Base-by-base conservation (phyloP, 1,140 invertebrate genomes). In the Conus ventricosus region DNA sequence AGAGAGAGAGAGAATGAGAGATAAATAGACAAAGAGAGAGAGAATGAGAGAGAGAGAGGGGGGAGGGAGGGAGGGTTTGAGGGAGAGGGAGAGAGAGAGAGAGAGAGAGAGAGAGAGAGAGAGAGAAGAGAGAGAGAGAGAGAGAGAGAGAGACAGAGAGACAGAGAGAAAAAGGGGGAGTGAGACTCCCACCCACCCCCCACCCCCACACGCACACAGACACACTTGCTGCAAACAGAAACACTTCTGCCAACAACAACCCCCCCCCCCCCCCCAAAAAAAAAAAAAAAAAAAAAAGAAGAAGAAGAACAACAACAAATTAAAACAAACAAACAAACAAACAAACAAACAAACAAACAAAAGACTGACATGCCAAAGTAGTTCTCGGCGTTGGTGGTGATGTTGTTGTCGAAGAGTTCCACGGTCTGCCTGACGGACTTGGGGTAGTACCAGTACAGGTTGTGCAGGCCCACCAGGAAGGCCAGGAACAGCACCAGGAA, bases 361-460 rank as follows among this genome's bases (percentile, higher is more conserved):
- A 8, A 5, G 27, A 92, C 91, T 93, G 91, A 94, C 94, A 92
- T 92, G 89, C 94, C 94, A 90, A 94, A 95, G 88, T 91, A 88
- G 20, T 90, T 78, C 55, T 94, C 93, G 53, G 93, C 94, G 5
- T 87, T 88, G 17, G 92, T 85, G 15, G 90, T 89, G 23, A 94
- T 89, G 71, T 91, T 92, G 71, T 91, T 88, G 0, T 53, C 13
- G 25, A 90, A 75, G 17, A 95, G 86, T 87, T 94, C 93, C 39
- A 95, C 94, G 54, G 91, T 85, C 17, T 89, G 85, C n/a, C 97
- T 97, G 92, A 98, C 97, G 96, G 99, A 97, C 93, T 98, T 97
- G 4, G 98, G 98, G 95, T 99, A 99, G 94, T 99, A 99, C 98
- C 98, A 99, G 63, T 98, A 95, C 81, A 98, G 95, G 93, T 99